These are phyloP conservation scores for Rhinatrema bivittatum DNA, from an alignment of 2,797 vertebrate species.

Conservation along the genomic window DNA sequence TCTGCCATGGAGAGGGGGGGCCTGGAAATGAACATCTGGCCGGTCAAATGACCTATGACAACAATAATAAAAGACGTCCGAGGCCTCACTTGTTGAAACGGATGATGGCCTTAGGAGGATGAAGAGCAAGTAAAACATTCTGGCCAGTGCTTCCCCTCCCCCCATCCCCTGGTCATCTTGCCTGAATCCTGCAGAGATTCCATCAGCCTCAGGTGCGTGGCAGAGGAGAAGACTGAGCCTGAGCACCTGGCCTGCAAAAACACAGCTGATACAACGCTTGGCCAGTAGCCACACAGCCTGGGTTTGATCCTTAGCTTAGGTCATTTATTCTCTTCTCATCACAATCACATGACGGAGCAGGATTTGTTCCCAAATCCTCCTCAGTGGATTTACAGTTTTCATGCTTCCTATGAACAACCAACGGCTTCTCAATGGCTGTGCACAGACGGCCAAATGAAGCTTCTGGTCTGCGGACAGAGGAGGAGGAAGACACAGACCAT, in stretches of 20 bases:
- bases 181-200: too few species aligned
- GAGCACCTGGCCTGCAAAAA: not conserved
- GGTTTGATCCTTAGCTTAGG: fast-evolving
- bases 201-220: too few species aligned
- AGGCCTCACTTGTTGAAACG: too few species aligned
- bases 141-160: too few species aligned
- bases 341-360: not conserved
- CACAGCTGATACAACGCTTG: not conserved
- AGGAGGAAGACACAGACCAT: not conserved
- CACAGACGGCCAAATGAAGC: not conserved
- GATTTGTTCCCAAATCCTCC: not conserved
- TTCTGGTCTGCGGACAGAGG: not conserved
- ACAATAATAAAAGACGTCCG: too few species aligned
- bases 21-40: too few species aligned
- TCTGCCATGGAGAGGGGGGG: too few species aligned
- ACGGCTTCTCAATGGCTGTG: not conserved
- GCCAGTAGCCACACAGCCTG: not conserved
- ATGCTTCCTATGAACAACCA: not conserved
- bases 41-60: too few species aligned
- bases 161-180: too few species aligned
- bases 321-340: not conserved
- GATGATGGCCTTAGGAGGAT: too few species aligned
- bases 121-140: too few species aligned
- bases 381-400: not conserved
- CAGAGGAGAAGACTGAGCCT: too few species aligned